Base-by-base conservation (phyloP, 2,888 invertebrate species). In the Buathra laborator region DNA sequence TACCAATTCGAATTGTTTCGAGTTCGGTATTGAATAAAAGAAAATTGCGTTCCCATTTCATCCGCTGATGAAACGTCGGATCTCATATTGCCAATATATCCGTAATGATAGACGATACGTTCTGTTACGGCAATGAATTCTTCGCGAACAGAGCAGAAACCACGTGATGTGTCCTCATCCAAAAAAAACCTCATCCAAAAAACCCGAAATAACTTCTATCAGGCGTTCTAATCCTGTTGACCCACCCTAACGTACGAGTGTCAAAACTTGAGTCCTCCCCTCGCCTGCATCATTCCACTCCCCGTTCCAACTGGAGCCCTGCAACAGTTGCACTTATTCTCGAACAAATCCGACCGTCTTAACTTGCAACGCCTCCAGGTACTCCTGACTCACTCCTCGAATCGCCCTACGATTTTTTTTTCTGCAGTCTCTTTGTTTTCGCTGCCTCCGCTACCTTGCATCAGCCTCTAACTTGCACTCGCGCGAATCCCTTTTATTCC, bases 161-260 rank as follows among this genome's bases (percentile, higher is more conserved):
- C 6, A 14, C n/a, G 29, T 6, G 32, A 32, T 14, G 32, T 14
- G n/a, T 6, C 2, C 0, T 3, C n/a, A 29, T 14, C 43, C 67
- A 78, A 79, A 83, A 83, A 79, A 68, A 78, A 62, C 74, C 51
- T 44, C 71, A 76, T 46, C 81, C 68, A 62, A 16, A n/a, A n/a
- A n/a, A n/a, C n/a, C n/a, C n/a, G 70, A 70, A 66, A 68, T 66
- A 19, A 67, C 32, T 74, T n/a, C 48, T 46, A 51, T 37, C 44
- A 66, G 74, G 32, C 24, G 48, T 67, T 74, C 62, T 71, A 76
- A 76, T 48, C 51, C 75, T 68, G 81, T 70, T 76, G 74, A 84
- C 84, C 75, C 43, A 48, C 67, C 66, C 37, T 24, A 68, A 72
- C 67, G 51, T 19, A 59, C 67, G 51, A 81, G 67, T 43, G 75